phyloP scores from a whole-genome alignment of 2,113 vertebrate genomes.

The Rhynchopsitta pachyrhyncha region DNA sequence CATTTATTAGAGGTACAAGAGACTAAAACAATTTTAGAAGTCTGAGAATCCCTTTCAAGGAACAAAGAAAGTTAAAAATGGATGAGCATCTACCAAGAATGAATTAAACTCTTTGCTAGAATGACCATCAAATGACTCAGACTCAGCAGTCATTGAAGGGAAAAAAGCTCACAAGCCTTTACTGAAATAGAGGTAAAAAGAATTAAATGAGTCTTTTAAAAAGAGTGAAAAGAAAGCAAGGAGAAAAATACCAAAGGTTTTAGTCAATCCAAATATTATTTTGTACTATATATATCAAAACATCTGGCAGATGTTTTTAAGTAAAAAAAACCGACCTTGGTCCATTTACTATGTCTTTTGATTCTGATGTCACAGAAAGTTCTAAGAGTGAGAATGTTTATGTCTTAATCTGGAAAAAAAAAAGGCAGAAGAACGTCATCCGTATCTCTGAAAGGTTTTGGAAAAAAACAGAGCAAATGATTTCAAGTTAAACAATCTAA shows the following conservation, averaged over 20 bases:
- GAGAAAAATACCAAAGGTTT: background rate
- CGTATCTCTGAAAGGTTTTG: background rate
- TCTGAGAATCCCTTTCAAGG: background rate
- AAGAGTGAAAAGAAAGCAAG: background rate
- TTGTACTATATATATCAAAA: background rate
- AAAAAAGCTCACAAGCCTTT: background rate
- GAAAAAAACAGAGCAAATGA: background rate
- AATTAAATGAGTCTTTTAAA: background rate
- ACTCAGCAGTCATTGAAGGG: background rate
- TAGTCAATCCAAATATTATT: background rate
- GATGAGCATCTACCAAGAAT: background rate
- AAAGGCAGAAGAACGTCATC: background rate
- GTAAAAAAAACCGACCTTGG: background rate
- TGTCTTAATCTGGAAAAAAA: background rate
- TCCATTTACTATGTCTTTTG: background rate
- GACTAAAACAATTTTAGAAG: background rate
- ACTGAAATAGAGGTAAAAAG: background rate
- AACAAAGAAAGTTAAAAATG: background rate
- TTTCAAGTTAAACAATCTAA: conserved; percentile 24
- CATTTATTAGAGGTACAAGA: background rate
- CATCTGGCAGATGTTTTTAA: background rate
- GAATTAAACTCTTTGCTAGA: background rate
- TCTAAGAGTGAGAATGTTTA: background rate
- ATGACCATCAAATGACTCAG: background rate
- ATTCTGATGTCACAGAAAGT: background rate